Evolutionary conservation across 2,797 vertebrate genomes (phyloP).

Genomic region (Xyrichtys novacula): DNA sequence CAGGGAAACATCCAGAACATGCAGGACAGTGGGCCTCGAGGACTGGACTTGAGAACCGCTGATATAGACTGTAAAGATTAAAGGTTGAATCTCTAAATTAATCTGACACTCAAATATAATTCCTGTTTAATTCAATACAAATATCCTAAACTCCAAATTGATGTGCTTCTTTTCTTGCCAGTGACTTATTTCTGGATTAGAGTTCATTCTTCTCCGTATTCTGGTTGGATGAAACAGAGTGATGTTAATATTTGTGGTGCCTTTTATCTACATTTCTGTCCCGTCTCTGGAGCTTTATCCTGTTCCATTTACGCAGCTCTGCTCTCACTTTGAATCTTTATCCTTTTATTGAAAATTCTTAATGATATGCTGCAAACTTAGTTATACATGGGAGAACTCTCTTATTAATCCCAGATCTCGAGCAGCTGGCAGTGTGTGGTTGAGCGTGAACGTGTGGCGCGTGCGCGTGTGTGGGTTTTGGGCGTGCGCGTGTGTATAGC

Average conservation of each 20-base stretch:
- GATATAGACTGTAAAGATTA: too few relatives aligned
- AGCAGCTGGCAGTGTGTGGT: conserved; percentile 61
- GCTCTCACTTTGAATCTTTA: conserved; percentile 38
- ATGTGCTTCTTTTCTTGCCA: too few relatives aligned
- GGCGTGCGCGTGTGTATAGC: conserved; percentile 32
- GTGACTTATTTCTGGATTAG: neutral
- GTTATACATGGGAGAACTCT: conserved; percentile 53
- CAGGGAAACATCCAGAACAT: too few relatives aligned
- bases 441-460: conserved; percentile 15
- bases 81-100: too few relatives aligned
- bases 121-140: too few relatives aligned
- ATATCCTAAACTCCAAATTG: too few relatives aligned
- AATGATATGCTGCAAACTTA: conserved; percentile 66
- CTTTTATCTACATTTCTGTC: neutral
- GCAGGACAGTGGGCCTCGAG: too few relatives aligned
- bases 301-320: conserved; percentile 16
- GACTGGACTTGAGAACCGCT: too few relatives aligned
- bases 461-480: conserved; percentile 22
- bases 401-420: conserved; percentile 60
- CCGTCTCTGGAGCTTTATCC: conserved; percentile 1
- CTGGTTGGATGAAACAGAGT: neutral
- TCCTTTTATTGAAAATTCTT: conserved; percentile 58
- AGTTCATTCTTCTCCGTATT: neutral
- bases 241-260: neutral
- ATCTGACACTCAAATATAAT: too few relatives aligned